Base-by-base conservation (phyloP, 2,797 vertebrate species). In the Microcaecilia unicolor region DNA sequence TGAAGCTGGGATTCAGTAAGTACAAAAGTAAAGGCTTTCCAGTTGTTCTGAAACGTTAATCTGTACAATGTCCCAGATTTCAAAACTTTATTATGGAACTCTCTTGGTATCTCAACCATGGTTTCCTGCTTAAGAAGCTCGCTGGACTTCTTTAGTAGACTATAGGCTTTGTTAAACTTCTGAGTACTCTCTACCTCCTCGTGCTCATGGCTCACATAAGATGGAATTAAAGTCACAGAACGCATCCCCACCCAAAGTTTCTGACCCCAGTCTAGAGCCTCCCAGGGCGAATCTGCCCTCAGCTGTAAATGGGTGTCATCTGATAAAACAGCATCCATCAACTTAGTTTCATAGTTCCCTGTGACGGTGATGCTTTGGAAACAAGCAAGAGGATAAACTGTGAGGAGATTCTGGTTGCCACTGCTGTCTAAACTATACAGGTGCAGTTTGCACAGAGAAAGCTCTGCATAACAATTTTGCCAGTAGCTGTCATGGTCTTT, bases 11-110 rank as follows among this genome's bases (percentile, higher is more conserved):
- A 83, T 26, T 70, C 74, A 38, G 80, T 93, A 56, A 99, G 74
- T 33, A 98, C 87, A 37, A 97, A 98, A 2, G 89, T 91, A 58
- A 93, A 95, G 7, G 92, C 72, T 43, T 87, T 83, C 93, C 92
- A 97, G 76, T 91, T 91, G 69, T 93, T 94, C 42, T 90, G 92
- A 53, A 92, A 57, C 8, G 80, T 81, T 37, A 96, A 74, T 56
- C 85, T 85, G 48, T 91, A 84, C 5, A 99, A 85, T 9, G 88
- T 78, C 26, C 92, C 93, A 2, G 88, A 86, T 61, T 85, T 93
- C 17, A 97, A 70, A 45, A 88, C 71, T n/a, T 90, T 87, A 16
- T 90, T 86, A 18, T 81, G 78, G 58, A 75, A 85, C 22, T 74
- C 80, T 10, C 18, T 36, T 8, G 32, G 30, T 41, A 85, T 82